Base-by-base conservation (phyloP, 2,113 vertebrate genomes). In the Pseudorasbora parva region DNA sequence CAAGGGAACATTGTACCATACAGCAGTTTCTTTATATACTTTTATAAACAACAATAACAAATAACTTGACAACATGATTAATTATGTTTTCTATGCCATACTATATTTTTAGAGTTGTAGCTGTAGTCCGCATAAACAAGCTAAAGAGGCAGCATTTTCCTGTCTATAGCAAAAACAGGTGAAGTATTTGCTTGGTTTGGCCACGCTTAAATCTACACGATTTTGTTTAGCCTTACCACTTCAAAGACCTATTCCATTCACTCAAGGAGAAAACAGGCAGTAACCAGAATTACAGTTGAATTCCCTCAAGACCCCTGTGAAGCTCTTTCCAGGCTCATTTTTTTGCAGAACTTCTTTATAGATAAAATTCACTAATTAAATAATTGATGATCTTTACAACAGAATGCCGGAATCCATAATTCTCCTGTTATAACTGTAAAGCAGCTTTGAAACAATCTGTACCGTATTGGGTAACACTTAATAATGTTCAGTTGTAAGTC, bases 211-310 rank as follows among this genome's bases (percentile, higher is more conserved):
- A n/a, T 85, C 85, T 74, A 66, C 57, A 81, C 51, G 81, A 81
- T 59, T 57, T 47, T 43, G 71, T 81, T 87, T 85, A 87, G 30
- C 87, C 69, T 37, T 59, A 76, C 33, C 49, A 68, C 86, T 86
- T 89, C 81, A 88, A 89, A 90, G 60, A 81, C 73, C 78, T 60
- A 45, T 82, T 87, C 89, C 47, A 87, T 89, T 72, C 59, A 37
- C 76, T 62, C 66, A 15, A 56, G 45, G 81, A 84, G 85, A 84
- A 78, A 81, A 47, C 19, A 47, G 57, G 21, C 74, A 41, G 30
- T 84, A 64, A 82, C 41, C 17, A 80, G 30, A 82, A 89, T 37
- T 64, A 86, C 25, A 84, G 69, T 75, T 49, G 27, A 73, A 73
- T 73, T 47, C 45, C 45, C 71, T 51, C 47, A 75, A 75, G 47